Base-by-base conservation (phyloP, 2,797 vertebrate genomes). In the Vultur gryphus region DNA sequence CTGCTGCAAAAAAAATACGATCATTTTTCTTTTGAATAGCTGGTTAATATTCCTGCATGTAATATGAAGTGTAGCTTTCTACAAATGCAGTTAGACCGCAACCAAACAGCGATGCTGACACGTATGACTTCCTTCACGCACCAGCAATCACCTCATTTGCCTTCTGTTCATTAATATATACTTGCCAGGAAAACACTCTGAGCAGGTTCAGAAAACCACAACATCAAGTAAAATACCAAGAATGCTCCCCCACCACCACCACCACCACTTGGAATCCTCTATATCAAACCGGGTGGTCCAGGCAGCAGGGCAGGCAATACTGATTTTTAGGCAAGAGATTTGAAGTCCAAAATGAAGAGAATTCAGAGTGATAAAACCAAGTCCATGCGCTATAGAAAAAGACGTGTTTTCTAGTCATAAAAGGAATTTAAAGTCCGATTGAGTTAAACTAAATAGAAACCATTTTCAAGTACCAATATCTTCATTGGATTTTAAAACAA, bases 51-150 rank as follows among this genome's bases (percentile, higher is more conserved):
- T 86, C n/a, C 57, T 64, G 31, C 3, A 2, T 41, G 55, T 57
- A 70, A 59, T 26, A 55, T 9, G 19, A 75, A 67, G 46, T 21
- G 35, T 44, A 78, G 48, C 86, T 86, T 97, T 94, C 94, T 94
- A 95, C 76, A 95, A 96, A 88, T 65, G 67, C 89, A 93, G 69
- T 84, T 94, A 94, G 79, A 87, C 76, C 33, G 15, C 79, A 88
- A 76, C 61, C 16, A 66, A 80, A 52, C 24, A 81, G 90, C 8
- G 6, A 31, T 24, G 33, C 55, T 66, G 67, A 65, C 61, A 86
- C 1, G 0, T 58, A 54, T 37, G 58, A 92, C 73, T 92, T 91
- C 76, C 87, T 91, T 94, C 92, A 94, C 3, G n/a, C 95, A 91
- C 46, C 72, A 71, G 69, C 5, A 21, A 81, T 72, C 95, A 58